These are phyloP conservation scores for Pelvicachromis taeniatus DNA, from an alignment of 2,113 vertebrate genomes.

Conservation along the genomic window DNA sequence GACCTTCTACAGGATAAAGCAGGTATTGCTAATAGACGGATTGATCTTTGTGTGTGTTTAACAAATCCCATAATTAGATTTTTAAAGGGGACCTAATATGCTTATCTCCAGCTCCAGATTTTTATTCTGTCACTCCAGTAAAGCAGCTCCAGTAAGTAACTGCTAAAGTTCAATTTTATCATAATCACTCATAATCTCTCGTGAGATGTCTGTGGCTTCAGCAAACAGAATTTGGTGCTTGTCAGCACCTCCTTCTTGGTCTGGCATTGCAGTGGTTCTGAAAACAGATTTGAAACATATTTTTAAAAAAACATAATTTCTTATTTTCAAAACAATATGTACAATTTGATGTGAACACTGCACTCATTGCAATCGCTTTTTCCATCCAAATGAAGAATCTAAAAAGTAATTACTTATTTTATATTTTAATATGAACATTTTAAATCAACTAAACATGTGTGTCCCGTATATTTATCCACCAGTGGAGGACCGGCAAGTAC, in stretches of 20 bases:
- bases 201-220: not conserved
- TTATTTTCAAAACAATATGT: not conserved
- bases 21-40: not conserved
- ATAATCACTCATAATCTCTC: not conserved
- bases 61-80: conserved; percentile 16
- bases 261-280: not conserved
- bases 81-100: not conserved
- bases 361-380: not conserved
- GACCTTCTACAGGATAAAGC: not conserved
- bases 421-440: not conserved
- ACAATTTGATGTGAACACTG: not conserved
- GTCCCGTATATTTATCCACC: not conserved
- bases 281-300: not conserved
- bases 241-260: not conserved
- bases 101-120: not conserved
- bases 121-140: not conserved
- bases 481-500: not conserved
- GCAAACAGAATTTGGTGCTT: not conserved
- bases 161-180: not conserved
- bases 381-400: not conserved
- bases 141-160: not conserved
- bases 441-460: not conserved
- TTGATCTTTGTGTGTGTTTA: not conserved
- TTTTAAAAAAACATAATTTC: not conserved
- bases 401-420: not conserved